Evolutionary conservation across 2,797 vertebrate species (phyloP).

Genomic region (Crypturellus tataupa): DNA sequence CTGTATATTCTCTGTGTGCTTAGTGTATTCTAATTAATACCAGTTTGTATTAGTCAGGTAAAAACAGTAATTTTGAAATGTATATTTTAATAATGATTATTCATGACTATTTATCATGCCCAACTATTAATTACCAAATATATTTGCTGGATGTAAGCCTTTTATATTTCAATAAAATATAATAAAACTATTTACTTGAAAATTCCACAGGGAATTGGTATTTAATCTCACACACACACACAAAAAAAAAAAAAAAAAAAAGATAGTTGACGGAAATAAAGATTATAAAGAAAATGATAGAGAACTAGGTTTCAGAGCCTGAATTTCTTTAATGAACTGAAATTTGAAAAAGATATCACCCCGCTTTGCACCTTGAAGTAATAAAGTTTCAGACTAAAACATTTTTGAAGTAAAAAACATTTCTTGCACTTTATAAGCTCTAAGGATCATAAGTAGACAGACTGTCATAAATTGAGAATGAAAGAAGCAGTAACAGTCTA

Average conservation of each 20-base stretch:
- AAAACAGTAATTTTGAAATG: constrained; percentile 39
- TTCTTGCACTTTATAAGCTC: not conserved
- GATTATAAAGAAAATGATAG: not conserved
- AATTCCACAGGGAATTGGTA: not conserved
- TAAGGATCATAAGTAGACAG: not conserved
- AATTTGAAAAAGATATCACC: not conserved
- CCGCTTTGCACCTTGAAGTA: not conserved
- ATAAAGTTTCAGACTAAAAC: not conserved
- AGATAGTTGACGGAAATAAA: not conserved
- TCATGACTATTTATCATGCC: constrained; percentile 58
- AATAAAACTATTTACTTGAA: constrained; percentile 66
- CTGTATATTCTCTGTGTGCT: constrained; percentile 51
- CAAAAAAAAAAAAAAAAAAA: too few species aligned
- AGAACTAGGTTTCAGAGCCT: not conserved
- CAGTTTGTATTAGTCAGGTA: constrained; percentile 1
- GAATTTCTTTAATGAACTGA: not conserved
- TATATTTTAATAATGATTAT: constrained; percentile 55
- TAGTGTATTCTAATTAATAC: not conserved
- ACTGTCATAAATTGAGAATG: not conserved
- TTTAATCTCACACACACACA: not conserved
- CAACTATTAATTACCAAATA: constrained; percentile 68
- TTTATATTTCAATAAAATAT: constrained; percentile 77
- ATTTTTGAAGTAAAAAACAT: not conserved
- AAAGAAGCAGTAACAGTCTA: not conserved
- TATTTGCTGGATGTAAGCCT: constrained; percentile 63